phyloP scores from a whole-genome alignment of 2,113 vertebrate genomes.

The Pelecanus crispus region DNA sequence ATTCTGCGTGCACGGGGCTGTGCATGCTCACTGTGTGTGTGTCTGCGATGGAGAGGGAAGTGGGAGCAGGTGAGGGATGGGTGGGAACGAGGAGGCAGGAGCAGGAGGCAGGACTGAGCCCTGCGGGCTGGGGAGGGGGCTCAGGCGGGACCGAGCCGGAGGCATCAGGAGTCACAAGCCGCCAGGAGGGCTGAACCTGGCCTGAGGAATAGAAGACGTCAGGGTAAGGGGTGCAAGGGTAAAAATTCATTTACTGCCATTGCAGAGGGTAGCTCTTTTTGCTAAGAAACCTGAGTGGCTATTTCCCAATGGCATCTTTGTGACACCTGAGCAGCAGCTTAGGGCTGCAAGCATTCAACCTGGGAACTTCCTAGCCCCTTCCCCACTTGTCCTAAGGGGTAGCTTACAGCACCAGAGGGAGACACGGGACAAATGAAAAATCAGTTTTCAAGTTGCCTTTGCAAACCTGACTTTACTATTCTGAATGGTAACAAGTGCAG shows the following conservation, averaged over 20 bases:
- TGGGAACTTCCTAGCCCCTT: background rate
- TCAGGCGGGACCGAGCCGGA: accelerated
- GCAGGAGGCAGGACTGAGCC: background rate
- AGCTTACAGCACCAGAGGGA: background rate
- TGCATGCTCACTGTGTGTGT: background rate
- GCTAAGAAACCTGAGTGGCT: background rate
- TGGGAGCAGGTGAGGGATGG: background rate
- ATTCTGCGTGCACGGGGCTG: background rate
- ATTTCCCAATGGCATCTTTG: background rate
- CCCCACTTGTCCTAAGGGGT: background rate
- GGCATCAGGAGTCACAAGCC: background rate
- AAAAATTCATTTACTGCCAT: background rate
- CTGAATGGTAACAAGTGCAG: background rate
- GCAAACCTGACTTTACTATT: background rate
- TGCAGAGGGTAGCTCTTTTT: background rate
- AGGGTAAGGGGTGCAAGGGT: background rate
- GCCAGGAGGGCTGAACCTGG: background rate
- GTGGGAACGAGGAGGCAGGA: background rate
- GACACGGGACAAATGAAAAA: too few species aligned
- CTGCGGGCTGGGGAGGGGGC: accelerated
- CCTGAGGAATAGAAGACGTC: background rate
- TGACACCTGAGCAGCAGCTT: background rate
- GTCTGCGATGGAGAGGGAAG: accelerated
- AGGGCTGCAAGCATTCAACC: background rate
- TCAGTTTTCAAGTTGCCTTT: background rate